phyloP scores from a whole-genome alignment of 2,113 vertebrate genomes.

The Malurus elegans region DNA sequence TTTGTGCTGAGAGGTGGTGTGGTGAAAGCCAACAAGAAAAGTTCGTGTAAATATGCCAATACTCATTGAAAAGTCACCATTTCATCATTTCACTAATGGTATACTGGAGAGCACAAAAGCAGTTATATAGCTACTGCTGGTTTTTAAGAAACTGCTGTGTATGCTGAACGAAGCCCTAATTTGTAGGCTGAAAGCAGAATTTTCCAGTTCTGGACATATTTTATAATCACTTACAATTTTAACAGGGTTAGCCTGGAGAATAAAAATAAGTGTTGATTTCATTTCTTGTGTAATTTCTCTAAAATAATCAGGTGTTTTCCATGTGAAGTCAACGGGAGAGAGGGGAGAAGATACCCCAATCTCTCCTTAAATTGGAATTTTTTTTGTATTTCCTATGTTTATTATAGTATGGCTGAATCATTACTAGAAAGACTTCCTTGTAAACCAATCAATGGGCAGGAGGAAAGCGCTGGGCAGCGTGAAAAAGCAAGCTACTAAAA shows the following conservation, averaged over 20 bases:
- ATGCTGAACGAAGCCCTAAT: neutral
- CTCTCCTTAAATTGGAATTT: neutral
- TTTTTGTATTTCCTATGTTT: neutral
- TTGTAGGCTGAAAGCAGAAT: neutral
- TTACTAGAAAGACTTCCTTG: neutral
- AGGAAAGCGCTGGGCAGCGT: neutral
- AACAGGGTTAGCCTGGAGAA: conserved; percentile 21
- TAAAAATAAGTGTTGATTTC: neutral
- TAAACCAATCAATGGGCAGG: fast-evolving
- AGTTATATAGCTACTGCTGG: neutral
- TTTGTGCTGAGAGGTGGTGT: neutral
- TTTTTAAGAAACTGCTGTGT: neutral
- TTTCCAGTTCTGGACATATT: neutral
- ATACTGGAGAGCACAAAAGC: neutral
- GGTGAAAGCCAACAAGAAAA: neutral
- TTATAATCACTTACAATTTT: neutral
- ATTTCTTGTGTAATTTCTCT: neutral
- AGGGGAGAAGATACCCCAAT: fast-evolving
- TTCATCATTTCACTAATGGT: neutral
- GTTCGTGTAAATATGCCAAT: neutral
- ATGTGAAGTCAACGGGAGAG: neutral
- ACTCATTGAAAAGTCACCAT: neutral
- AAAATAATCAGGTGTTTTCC: neutral
- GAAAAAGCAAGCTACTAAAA: neutral
- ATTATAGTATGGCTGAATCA: neutral